Evolutionary conservation across 2,888 invertebrate species (phyloP), one percentile per base, ranked within the genome.

Genomic region (Pseudoips prasinana): DNA sequence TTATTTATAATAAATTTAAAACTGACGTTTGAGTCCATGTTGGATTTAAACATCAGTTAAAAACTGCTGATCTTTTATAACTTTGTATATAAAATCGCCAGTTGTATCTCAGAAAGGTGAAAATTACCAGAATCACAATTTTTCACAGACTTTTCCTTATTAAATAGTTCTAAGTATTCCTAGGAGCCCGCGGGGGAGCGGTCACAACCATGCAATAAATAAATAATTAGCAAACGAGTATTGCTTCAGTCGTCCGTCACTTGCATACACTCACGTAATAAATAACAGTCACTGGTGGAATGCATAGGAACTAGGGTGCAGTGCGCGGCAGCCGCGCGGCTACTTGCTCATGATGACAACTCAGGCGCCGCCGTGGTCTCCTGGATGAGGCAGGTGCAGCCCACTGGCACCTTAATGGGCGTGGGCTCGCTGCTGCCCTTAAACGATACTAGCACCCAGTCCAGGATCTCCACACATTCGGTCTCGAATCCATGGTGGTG

Each of bases 331-430:
- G 11, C n/a, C 29, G 27, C 17, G 32, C 31, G 31, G 34, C 14
- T 22, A 5, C 10, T 25, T 19, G 11, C 8, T 9, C n/a, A 9
- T 9, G 22, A 36, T 8, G 10, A 11, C 20, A 57, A 45, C 10
- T 40, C 49, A 14, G 29, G 23, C 11, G 69, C 70, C 23, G 8
- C 11, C 29, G 63, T 47, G 37, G 52, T 51, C 51, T 65, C 55
- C 46, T 64, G 60, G 50, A 84, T 69, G 63, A 84, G 70, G 73
- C 87, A 87, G 22, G 75, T 58, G 79, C 87, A 87, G 60, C 87
- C 87, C 39, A 87, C 84, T 7, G 75, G 57, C 60, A 86, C 85
- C 40, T 64, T 61, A 44, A 63, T 39, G 31, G 56, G 38, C 36
- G 41, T 30, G 33, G 59, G 56, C 37, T 8, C 33, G 29, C 42